Evolutionary conservation across 2,888 invertebrate genomes (phyloP).

Genomic region (Polylopha cassiicola): DNA sequence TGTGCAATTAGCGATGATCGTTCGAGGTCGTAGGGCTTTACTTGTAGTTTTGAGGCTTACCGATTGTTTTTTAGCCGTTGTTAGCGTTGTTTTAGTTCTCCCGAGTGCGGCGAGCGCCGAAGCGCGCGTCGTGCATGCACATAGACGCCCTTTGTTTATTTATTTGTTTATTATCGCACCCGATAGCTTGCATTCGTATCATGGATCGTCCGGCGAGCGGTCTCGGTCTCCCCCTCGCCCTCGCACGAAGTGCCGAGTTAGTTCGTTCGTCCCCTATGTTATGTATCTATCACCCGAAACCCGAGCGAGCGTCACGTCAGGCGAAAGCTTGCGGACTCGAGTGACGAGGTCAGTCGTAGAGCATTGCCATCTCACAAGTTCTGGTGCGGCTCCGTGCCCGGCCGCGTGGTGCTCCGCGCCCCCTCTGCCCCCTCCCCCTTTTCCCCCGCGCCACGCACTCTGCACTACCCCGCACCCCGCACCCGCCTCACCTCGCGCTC

Average conservation of each 20-base stretch:
- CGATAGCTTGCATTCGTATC: conserved; percentile 72
- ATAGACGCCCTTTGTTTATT: conserved; percentile 72
- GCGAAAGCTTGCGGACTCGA: conserved; percentile 54
- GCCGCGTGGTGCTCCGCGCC: conserved; percentile 31
- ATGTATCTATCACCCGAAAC: conserved; percentile 42
- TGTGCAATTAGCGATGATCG: conserved; percentile 66
- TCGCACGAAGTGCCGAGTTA: conserved; percentile 56
- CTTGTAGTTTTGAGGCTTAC: conserved; percentile 79
- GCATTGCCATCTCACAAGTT: conserved; percentile 78
- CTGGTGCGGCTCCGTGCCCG: conserved; percentile 58
- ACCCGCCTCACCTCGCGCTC: conserved; percentile 28
- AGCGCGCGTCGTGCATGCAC: conserved; percentile 74
- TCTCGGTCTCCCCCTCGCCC: conserved; percentile 51
- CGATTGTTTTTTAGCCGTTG: conserved; percentile 77
- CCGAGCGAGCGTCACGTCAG: conserved; percentile 58
- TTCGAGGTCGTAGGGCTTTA: conserved; percentile 77
- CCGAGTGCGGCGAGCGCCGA: conserved; percentile 74
- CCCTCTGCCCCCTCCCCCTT: conserved; percentile 26
- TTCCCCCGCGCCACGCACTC: conserved; percentile 27
- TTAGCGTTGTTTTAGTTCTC: conserved; percentile 76
- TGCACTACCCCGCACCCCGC: conserved; percentile 36
- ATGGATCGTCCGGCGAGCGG: conserved; percentile 71
- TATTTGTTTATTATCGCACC: conserved; percentile 75
- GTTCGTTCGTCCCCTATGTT: conserved; percentile 55
- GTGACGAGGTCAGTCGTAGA: conserved; percentile 73